Percentiles rank a stretch among this genome's conserved stretches.
Evolutionary conservation across 2,888 invertebrate genomes (phyloP).

Genomic region (Drosophila pullipes): DNA sequence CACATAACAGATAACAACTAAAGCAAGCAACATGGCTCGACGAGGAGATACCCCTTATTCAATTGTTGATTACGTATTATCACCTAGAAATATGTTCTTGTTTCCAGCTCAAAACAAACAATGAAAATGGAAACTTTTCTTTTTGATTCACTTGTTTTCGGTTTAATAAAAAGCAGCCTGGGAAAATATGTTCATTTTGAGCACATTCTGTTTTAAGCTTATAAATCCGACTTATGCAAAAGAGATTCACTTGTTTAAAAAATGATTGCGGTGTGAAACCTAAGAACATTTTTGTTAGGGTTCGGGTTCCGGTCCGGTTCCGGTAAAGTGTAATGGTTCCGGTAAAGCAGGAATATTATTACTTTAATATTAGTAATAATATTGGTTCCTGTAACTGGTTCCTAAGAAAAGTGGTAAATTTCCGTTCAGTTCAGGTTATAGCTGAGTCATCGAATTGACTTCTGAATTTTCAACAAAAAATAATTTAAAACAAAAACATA

Average conservation of each 20-base stretch:
- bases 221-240: background rate
- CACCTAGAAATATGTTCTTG: background rate
- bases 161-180: background rate
- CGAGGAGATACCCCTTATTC: background rate
- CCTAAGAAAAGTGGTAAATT: background rate
- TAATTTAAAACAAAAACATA: background rate
- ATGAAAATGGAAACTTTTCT: background rate
- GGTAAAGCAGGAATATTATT: background rate
- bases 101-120: background rate
- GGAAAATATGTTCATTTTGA: background rate
- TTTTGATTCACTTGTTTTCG: background rate
- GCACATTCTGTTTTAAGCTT: background rate
- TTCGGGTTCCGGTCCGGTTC: background rate
- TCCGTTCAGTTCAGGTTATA: background rate
- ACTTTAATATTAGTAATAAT: background rate
- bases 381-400: background rate
- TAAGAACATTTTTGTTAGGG: background rate
- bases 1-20: conserved; percentile 32
- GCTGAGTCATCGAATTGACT: background rate
- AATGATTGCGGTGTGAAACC: no score
- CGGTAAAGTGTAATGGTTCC: no score
- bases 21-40: background rate
- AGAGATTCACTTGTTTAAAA: background rate
- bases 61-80: background rate
- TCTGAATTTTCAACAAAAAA: background rate